Evolutionary conservation across 2,113 vertebrate species (phyloP), one percentile per base, ranked within the genome.

Genomic region (Serinus canaria): DNA sequence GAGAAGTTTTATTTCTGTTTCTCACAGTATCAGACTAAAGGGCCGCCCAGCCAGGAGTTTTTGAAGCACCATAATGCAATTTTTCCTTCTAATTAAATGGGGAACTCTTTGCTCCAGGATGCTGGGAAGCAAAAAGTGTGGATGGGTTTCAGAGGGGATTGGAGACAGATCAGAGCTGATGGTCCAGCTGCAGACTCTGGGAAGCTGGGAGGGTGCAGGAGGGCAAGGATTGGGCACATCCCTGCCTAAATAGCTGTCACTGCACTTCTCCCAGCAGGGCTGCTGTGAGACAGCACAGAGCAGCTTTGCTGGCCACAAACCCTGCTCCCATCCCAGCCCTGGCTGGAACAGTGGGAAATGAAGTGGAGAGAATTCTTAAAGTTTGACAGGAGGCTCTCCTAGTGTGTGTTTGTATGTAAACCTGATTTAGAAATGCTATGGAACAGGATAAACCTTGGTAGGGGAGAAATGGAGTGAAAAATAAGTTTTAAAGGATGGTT

Each of bases 241-340:
- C 44, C 80, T 82, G n/a, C 85, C 76, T 30, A 30, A 70, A 62
- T 35, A 31, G 9, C 62, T 60, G 58, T 1, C n/a, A 60, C 33
- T 35, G 56, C 22, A 14, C 14, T 10, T 10, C 20, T 58, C 55
- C 14, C 7, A 30, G 52, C 50, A 52, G 27, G 50, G 50, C 50
- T 52, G 27, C 50, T 52, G 25, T 10, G 49, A 27, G 49, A 10
- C 96, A 92, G 88, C 89, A 90, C 92, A 88, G 74, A 85, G 87
- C 92, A 88, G 91, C 87, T 27, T 27, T 52, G 50, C 50, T 52
- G 50, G 13, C 14, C 30, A 6, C 49, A 69, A 35, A 8, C 23
- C 49, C 63, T 24, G 18, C 10, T 22, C 46, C 68, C 69, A 27
- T 25, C 70, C 43, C 79, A 80, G 33, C 9, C 24, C 64, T 0